phyloP scores from a whole-genome alignment of 92 coral and sea anemone species.

The Anthopleura xanthogrammica region DNA sequence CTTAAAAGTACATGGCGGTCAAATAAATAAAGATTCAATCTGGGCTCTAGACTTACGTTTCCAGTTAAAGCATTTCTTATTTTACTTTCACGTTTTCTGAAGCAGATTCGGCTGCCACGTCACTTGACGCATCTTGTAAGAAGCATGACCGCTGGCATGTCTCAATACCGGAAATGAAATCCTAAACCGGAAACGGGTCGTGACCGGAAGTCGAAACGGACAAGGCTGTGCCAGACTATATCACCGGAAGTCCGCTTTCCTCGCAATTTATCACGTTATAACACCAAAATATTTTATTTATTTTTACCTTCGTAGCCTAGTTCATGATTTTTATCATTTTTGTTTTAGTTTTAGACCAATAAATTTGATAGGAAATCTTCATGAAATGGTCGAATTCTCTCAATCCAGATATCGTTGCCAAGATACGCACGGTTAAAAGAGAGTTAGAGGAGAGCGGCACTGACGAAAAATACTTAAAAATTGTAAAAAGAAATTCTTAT shows the following conservation, averaged over 20 bases:
- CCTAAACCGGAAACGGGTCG: constrained; percentile 18
- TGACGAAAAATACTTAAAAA: not conserved
- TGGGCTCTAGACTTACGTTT: constrained; percentile 31
- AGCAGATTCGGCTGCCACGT: constrained; percentile 51
- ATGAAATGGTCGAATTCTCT: constrained; percentile 25
- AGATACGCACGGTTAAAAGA: not conserved
- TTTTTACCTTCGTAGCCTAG: not conserved
- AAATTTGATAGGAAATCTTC: not conserved
- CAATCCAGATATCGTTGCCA: constrained; percentile 20
- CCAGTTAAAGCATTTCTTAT: constrained; percentile 36
- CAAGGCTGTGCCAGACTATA: not conserved
- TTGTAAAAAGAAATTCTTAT: not conserved
- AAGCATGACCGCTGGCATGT: constrained; percentile 34
- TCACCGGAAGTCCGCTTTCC: constrained; percentile 1
- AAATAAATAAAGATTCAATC: constrained; percentile 4
- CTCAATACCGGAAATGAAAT: constrained; percentile 28
- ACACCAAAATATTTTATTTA: not conserved
- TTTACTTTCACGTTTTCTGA: constrained; percentile 30
- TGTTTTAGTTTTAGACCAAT: not conserved
- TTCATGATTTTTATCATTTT: not conserved
- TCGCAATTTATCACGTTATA: too few species aligned
- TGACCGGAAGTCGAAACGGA: constrained; percentile 26
- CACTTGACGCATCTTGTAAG: constrained; percentile 45
- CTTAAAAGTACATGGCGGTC: constrained; percentile 2
- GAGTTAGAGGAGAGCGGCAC: not conserved